Evolutionary conservation across 2,888 invertebrate genomes (phyloP).

Genomic region (Tipula lateralis): DNA sequence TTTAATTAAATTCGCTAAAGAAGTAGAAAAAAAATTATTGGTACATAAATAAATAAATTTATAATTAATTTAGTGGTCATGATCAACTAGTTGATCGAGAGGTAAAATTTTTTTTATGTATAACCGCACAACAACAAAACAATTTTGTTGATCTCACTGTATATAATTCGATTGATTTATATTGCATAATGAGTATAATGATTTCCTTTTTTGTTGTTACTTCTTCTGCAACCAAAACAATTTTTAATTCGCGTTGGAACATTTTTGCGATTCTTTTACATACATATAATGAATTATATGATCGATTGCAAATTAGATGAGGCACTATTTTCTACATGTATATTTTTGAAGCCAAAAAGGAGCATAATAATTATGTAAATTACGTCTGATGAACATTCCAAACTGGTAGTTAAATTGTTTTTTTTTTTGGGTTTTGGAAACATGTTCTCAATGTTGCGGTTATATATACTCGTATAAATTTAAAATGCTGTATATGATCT

Average conservation of each 20-base stretch:
- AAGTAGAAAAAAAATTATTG: background rate
- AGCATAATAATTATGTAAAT: background rate
- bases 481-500: background rate
- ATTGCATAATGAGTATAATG: slow-evolving; percentile 1
- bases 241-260: background rate
- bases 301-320: background rate
- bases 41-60: slow-evolving; percentile 11
- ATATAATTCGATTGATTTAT: slow-evolving; percentile 11
- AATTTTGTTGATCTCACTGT: background rate
- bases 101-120: background rate
- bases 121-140: background rate
- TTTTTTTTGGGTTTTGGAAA: background rate
- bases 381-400: background rate
- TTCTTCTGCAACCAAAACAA: no score
- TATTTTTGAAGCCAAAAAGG: background rate
- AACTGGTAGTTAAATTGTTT: background rate
- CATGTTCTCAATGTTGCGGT: background rate
- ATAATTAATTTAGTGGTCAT: slow-evolving; percentile 19
- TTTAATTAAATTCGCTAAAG: background rate
- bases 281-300: background rate
- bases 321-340: background rate
- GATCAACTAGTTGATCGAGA: background rate
- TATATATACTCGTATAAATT: background rate
- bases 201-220: background rate
- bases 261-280: background rate